Evolutionary conservation across 1,140 invertebrate species (phyloP).

Genomic region (Aphelenchoides fujianensis): DNA sequence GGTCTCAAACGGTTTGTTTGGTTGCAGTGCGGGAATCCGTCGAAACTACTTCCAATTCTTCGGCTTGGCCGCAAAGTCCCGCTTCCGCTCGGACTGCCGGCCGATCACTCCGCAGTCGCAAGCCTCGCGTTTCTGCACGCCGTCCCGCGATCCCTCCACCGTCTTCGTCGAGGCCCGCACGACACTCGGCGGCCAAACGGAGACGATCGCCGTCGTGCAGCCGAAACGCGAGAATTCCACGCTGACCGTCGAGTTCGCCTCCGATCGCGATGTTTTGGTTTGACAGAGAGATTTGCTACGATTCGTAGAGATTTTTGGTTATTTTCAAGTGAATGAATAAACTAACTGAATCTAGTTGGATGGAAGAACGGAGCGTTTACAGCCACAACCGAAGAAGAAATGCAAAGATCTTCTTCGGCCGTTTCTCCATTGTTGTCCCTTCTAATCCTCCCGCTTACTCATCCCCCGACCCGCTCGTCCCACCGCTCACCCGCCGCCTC

Average conservation of each 20-base stretch:
- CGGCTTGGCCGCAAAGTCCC: neutral
- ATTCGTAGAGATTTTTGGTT: neutral
- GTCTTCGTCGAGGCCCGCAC: neutral
- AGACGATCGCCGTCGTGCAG: neutral
- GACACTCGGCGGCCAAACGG: neutral
- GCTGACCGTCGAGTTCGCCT: neutral
- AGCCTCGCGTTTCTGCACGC: neutral
- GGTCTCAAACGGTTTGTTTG: neutral
- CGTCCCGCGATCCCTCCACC: neutral
- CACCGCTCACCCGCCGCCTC: too few relatives aligned
- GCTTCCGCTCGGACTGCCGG: neutral
- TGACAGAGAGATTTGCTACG: neutral
- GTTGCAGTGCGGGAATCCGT: neutral
- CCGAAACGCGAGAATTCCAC: neutral
- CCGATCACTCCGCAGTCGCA: neutral
- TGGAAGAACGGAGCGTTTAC: too few relatives aligned
- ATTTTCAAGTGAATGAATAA: neutral
- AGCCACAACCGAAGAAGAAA: too few relatives aligned
- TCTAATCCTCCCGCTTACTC: too few relatives aligned
- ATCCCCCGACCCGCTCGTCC: too few relatives aligned
- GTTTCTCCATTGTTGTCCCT: too few relatives aligned
- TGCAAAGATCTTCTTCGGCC: too few relatives aligned
- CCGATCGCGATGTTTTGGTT: neutral
- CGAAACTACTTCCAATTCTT: neutral
- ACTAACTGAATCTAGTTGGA: too few relatives aligned